Evolutionary conservation across 2,113 vertebrate species (phyloP).

Genomic region (Lepus europaeus): DNA sequence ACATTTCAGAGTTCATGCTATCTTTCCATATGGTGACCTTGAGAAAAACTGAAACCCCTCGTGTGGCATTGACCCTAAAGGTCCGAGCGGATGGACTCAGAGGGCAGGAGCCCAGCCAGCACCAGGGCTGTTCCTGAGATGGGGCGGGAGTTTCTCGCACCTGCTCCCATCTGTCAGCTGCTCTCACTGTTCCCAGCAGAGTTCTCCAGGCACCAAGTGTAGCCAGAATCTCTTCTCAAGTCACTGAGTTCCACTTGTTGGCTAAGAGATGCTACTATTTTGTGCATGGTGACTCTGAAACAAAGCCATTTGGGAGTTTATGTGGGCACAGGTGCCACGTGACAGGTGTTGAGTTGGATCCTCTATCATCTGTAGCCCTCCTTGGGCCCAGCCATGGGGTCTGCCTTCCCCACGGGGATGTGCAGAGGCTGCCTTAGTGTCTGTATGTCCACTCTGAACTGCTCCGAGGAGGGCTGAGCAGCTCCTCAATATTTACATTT

Average conservation of each 20-base stretch:
- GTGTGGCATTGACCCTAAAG: background rate
- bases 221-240: background rate
- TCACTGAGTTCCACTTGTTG: background rate
- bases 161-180: background rate
- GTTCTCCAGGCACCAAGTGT: background rate
- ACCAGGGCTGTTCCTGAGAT: background rate
- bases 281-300: background rate
- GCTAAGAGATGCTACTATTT: background rate
- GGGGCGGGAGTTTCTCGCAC: background rate
- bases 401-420: background rate
- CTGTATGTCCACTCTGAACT: constrained; percentile 50
- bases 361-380: background rate
- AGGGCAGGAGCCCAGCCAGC: background rate
- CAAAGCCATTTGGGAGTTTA: background rate
- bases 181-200: background rate
- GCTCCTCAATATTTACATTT: constrained; percentile 67
- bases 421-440: background rate
- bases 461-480: constrained; percentile 52
- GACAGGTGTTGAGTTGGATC: background rate
- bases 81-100: background rate
- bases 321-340: background rate
- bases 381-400: background rate
- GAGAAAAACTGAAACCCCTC: background rate
- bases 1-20: background rate
- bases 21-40: background rate